phyloP scores from a whole-genome alignment of 2,113 vertebrate species.

The Chinchilla lanigera region DNA sequence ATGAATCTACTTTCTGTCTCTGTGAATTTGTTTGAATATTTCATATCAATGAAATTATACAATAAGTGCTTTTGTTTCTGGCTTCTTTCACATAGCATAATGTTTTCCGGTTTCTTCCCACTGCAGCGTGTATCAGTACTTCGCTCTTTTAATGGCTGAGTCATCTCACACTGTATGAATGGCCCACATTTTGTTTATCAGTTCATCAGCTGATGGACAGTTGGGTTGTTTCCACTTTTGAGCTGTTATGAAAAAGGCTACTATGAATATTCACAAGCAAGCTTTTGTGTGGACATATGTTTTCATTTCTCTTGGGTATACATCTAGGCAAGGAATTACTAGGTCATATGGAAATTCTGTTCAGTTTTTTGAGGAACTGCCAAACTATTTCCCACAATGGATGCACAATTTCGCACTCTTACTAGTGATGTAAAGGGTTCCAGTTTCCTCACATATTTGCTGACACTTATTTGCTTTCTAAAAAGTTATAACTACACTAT shows the following conservation, averaged over 20 bases:
- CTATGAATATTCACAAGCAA: background rate
- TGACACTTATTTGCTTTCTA: background rate
- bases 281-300: background rate
- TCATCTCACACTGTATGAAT: background rate
- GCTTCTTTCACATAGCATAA: background rate
- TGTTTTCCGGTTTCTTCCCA: background rate
- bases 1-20: background rate
- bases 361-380: background rate
- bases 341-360: background rate
- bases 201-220: background rate
- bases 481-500: background rate
- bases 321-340: background rate
- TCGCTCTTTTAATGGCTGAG: background rate
- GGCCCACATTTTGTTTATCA: background rate
- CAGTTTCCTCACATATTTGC: background rate
- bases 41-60: background rate
- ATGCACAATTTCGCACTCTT: background rate
- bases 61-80: background rate
- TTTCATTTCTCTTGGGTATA: background rate
- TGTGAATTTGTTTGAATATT: background rate
- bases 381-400: background rate
- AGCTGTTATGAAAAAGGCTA: background rate
- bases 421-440: background rate
- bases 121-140: background rate
- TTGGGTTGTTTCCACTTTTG: background rate